Conservation (phyloP, 2,797 vertebrate species). For the Anguilla pacifica region DNA sequence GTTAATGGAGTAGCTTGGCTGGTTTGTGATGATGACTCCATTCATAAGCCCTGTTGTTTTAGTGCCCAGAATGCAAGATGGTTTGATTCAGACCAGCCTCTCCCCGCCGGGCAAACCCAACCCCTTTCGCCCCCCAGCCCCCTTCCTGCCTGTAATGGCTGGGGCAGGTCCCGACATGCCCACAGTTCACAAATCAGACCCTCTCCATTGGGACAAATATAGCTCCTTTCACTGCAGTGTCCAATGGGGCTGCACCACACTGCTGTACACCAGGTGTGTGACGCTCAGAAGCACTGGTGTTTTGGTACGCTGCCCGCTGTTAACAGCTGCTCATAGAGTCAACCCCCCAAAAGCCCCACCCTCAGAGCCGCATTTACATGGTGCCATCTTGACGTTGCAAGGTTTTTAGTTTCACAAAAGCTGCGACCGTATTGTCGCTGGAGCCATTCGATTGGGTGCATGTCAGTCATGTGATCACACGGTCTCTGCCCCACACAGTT, state of each 20-base stretch:
- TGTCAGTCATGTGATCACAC: background rate
- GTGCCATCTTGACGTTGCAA: background rate
- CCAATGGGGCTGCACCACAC: background rate
- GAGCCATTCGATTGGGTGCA: background rate
- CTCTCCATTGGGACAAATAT: conserved; percentile 16
- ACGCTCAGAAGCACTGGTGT: background rate
- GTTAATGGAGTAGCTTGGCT: background rate
- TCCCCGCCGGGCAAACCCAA: background rate
- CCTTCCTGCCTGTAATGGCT: background rate
- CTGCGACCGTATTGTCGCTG: background rate
- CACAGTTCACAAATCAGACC: background rate
- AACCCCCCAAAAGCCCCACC: background rate
- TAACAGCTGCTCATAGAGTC: background rate
- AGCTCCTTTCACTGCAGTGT: conserved; percentile 12
- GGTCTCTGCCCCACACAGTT: background rate
- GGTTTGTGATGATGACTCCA: background rate
- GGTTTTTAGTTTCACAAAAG: background rate
- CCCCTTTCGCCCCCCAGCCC: background rate
- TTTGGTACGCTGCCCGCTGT: background rate
- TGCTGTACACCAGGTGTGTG: conserved; percentile 4
- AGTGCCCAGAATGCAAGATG: background rate
- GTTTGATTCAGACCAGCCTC: background rate
- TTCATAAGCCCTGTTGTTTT: conserved; percentile 1
- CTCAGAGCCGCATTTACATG: background rate
- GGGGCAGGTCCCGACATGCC: conserved; percentile 6